Base-by-base conservation (phyloP, 2,797 vertebrate species). In the Pantherophis vulpinus region DNA sequence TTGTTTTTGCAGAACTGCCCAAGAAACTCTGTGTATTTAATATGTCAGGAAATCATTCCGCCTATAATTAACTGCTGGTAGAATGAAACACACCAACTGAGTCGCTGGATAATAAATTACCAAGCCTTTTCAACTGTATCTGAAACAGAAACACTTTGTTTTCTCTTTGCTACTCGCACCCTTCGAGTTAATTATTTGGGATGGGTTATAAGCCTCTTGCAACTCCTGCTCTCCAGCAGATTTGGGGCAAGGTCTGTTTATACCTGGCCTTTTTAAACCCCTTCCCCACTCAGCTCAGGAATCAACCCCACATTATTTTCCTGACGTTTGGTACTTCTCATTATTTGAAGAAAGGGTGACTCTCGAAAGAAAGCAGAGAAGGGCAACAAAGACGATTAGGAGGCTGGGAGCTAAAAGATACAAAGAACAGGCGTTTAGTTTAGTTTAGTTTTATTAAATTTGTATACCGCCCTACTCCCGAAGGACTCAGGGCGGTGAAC, bases 11-110 rank as follows among this genome's bases (percentile, higher is more conserved):
- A 0, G 56, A 91, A 93, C 94, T 83, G 92, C 90, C 92, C 88
- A 87, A 74, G 1, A 90, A 60, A 91, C 90, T 1, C 61, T 20
- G 91, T 93, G 94, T 90, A 94, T 87, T 95, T 93, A 94, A 93
- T 29, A 13, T 7, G 1, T 94, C 95, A 88, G 87, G 91, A 95
- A 96, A 93, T 37, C 87, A 70, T 86, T 74, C 96, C 86, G 94
- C 56, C 70, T 60, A 1, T 95, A 96, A 97, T 97, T 96, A 96
- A 93, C 94, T 97, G 93, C 51, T 90, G 94, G 91, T 51, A 83
- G 95, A 92, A 92, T 92, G 92, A 95, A 96, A 90, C 89, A 86
- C 9, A 55, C 25, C 23, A 89, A 92, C 29, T 12, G 32, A 55
- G 54, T 92, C 0, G 1, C 0, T 87, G 91, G 92, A 29, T 95